Evolutionary conservation across 2,888 invertebrate species (phyloP).

Genomic region (Boloria selene): DNA sequence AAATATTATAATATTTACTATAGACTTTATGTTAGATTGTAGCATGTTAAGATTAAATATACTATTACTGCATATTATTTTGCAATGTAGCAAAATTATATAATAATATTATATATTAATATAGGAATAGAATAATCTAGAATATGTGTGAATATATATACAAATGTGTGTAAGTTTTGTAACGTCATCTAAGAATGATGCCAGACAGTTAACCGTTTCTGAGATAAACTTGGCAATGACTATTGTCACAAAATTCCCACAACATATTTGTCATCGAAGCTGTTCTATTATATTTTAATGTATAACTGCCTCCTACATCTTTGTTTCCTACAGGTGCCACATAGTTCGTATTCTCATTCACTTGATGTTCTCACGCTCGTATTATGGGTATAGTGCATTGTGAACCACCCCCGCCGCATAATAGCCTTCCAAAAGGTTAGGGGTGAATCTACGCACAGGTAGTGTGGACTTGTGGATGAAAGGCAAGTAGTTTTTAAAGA

Average conservation of each 20-base stretch:
- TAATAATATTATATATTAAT: too few species aligned
- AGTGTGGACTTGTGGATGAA: constrained; percentile 46
- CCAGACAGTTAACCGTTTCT: constrained; percentile 13
- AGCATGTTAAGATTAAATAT: too few species aligned
- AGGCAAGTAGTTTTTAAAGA: constrained; percentile 4
- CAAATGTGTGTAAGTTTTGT: neutral
- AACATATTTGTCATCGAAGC: constrained; percentile 33
- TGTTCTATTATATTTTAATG: constrained; percentile 36
- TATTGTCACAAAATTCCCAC: constrained; percentile 31
- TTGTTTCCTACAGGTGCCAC: constrained; percentile 65
- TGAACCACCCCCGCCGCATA: constrained; percentile 63
- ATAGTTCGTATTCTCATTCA: constrained; percentile 54
- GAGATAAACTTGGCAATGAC: constrained; percentile 15
- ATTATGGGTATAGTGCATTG: constrained; percentile 55
- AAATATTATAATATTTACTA: too few species aligned
- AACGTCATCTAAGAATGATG: neutral
- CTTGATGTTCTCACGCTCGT: constrained; percentile 69
- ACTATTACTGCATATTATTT: too few species aligned
- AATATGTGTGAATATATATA: neutral
- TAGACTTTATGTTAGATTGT: too few species aligned
- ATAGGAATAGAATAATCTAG: too few species aligned
- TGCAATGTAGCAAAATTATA: too few species aligned
- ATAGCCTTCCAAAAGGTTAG: constrained; percentile 60
- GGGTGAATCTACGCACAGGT: constrained; percentile 69
- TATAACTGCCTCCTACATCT: constrained; percentile 46